Conservation (phyloP, 2,888 invertebrate species). For the Therioaphis trifolii region DNA sequence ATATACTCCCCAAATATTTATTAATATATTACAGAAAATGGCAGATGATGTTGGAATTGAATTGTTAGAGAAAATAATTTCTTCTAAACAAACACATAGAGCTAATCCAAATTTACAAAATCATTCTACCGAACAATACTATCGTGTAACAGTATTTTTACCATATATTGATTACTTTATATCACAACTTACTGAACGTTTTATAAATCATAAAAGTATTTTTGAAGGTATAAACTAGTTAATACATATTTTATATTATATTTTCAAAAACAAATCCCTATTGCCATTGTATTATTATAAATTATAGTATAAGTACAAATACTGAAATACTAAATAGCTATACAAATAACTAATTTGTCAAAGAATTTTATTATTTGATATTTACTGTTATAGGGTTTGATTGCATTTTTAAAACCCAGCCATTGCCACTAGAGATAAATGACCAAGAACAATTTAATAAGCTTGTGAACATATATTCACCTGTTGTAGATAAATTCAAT, state of each 20-base stretch:
- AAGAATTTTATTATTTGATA: too few species aligned
- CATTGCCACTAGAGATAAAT: not conserved
- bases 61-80: constrained; percentile 8
- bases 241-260: not conserved
- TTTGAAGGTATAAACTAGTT: constrained; percentile 13
- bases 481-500: constrained; percentile 26
- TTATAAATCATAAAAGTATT: constrained; percentile 31
- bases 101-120: constrained; percentile 34
- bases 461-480: constrained; percentile 40
- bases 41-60: constrained; percentile 27
- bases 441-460: constrained; percentile 8
- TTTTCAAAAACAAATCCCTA: too few species aligned
- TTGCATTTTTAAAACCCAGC: constrained; percentile 39
- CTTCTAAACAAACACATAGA: constrained; percentile 19
- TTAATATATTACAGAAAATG: not conserved
- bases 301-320: too few species aligned
- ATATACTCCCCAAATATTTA: too few species aligned
- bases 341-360: too few species aligned
- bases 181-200: too few species aligned
- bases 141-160: constrained; percentile 51
- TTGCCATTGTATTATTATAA: too few species aligned
- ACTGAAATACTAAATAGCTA: too few species aligned
- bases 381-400: constrained; percentile 25
- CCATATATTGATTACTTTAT: constrained; percentile 54
- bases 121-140: constrained; percentile 45